Evolutionary conservation across 2,888 invertebrate species (phyloP).

Genomic region (Thysanoteuthis rhombus): DNA sequence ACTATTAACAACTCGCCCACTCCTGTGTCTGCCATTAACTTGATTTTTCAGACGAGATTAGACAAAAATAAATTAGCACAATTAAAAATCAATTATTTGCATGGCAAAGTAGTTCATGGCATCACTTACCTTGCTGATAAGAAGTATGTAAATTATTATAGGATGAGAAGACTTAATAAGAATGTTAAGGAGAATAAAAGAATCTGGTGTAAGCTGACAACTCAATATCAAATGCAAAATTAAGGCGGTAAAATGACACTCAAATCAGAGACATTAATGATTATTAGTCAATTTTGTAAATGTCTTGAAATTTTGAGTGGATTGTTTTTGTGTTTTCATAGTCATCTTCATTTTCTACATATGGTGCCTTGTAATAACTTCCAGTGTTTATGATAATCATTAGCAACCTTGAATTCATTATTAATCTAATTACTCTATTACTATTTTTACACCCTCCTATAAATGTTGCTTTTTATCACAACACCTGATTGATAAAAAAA

Average conservation of each 20-base stretch:
- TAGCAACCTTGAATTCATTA: too few relatives aligned
- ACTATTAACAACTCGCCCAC: not conserved
- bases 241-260: not conserved
- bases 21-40: not conserved
- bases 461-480: too few relatives aligned
- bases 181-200: not conserved
- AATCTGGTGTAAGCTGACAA: not conserved
- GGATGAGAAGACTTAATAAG: not conserved
- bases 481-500: too few relatives aligned
- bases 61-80: not conserved
- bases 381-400: too few relatives aligned
- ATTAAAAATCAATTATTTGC: conserved; percentile 12
- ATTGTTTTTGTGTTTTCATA: too few relatives aligned
- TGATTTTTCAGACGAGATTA: not conserved
- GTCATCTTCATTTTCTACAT: too few relatives aligned
- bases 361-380: too few relatives aligned
- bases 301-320: too few relatives aligned
- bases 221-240: not conserved
- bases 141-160: not conserved
- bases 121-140: not conserved
- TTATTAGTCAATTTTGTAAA: not conserved
- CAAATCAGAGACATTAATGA: not conserved
- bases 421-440: too few relatives aligned
- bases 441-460: too few relatives aligned
- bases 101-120: not conserved